phyloP scores from a whole-genome alignment of 2,888 invertebrate species.

The Ichneumoninae sp. region DNA sequence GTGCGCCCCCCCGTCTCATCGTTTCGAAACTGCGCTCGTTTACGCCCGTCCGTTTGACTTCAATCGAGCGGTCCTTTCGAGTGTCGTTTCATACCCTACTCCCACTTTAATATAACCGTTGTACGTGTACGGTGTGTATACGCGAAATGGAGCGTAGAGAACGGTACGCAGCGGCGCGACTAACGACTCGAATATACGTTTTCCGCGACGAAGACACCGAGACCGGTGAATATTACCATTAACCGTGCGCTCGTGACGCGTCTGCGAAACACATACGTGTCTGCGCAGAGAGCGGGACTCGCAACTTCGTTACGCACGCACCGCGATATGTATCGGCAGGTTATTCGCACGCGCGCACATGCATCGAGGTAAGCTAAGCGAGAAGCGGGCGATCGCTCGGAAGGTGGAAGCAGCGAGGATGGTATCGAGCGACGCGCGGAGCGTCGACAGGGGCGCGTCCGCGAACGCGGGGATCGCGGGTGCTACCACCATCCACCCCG shows the following conservation, averaged over 20 bases:
- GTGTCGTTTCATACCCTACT: constrained; percentile 7
- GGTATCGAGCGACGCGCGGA: constrained; percentile 68
- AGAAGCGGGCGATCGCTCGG: constrained; percentile 18
- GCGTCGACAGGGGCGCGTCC: constrained; percentile 67
- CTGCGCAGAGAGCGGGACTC: background rate
- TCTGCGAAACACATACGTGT: background rate
- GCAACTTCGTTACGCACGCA: background rate
- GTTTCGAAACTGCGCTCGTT: constrained; percentile 56
- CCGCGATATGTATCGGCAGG: background rate
- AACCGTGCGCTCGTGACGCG: background rate
- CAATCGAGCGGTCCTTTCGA: constrained; percentile 58
- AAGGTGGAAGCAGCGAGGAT: constrained; percentile 33
- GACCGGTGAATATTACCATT: background rate
- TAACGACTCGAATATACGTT: background rate
- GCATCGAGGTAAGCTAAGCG: constrained; percentile 5
- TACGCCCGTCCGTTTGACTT: constrained; percentile 59
- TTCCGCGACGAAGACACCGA: background rate
- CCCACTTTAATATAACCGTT: background rate
- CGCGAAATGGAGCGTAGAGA: background rate
- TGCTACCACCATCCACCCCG: constrained; percentile 1
- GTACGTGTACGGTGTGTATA: background rate
- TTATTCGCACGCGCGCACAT: background rate
- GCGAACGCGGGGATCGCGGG: constrained; percentile 27
- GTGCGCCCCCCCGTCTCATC: constrained; percentile 37
- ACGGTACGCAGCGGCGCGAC: background rate